These are phyloP conservation scores for Oryzias melastigma DNA, from an alignment of 2,113 vertebrate species.

Conservation along the genomic window DNA sequence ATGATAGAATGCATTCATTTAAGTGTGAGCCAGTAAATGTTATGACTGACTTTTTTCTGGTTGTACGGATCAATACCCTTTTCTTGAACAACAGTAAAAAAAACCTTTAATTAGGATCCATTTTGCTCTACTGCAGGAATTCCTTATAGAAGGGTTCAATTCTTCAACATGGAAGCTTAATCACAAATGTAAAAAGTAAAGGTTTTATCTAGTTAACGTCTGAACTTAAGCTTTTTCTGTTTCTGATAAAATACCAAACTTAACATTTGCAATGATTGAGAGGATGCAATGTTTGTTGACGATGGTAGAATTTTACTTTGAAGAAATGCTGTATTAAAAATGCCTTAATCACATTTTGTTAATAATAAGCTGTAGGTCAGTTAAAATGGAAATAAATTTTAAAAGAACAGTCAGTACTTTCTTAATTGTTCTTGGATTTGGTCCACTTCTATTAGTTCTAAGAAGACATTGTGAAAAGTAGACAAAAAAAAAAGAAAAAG, in stretches of 20 bases:
- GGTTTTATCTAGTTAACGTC: neutral
- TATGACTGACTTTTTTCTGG: neutral
- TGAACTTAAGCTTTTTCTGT: neutral
- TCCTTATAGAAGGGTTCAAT: no score
- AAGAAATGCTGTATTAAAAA: no score
- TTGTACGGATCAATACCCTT: neutral
- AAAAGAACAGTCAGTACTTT: no score
- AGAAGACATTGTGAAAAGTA: no score
- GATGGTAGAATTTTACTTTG: no score
- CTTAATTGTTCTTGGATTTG: no score
- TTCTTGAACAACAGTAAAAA: neutral
- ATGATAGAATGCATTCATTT: neutral
- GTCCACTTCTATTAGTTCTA: no score
- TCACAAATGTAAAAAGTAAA: neutral
- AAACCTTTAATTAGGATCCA: neutral
- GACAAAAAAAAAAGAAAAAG: no score
- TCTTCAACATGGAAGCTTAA: neutral
- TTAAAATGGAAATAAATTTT: no score
- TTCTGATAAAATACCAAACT: neutral
- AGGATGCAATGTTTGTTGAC: no score
- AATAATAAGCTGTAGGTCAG: no score
- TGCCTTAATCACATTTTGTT: no score
- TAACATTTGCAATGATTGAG: neutral
- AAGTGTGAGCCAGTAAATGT: conserved; percentile 1
- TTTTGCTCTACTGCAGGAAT: neutral